Percentiles rank a stretch among this genome's conserved stretches.
Conservation (phyloP, 2,797 vertebrate genomes). For the Bucorvus abyssinicus region DNA sequence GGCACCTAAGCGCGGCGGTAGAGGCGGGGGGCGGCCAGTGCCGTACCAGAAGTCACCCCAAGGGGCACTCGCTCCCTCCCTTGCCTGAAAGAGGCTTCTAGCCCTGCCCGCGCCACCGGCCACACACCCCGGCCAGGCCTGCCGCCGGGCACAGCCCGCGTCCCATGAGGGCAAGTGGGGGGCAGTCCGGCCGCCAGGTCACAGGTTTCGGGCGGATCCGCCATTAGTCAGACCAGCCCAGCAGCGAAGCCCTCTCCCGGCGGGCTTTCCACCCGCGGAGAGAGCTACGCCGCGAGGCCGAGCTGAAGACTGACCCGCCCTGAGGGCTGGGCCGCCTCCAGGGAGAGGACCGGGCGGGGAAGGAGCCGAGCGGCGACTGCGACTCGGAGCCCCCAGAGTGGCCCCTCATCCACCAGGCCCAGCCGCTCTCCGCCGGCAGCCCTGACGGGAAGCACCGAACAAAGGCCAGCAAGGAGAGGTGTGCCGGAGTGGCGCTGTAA, state of each 20-base stretch:
- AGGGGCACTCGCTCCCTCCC: not conserved
- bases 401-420: not conserved
- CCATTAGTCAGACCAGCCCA: not conserved
- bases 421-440: too few species aligned
- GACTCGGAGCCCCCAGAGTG: not conserved
- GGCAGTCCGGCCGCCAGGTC: not conserved
- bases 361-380: not conserved
- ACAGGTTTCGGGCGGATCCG: not conserved
- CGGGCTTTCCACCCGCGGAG: not conserved
- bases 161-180: fast-evolving
- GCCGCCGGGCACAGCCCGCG: too few species aligned
- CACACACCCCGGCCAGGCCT: not conserved
- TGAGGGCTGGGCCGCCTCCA: too few species aligned
- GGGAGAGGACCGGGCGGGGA: too few species aligned
- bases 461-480: not conserved
- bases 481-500: not conserved
- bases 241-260: not conserved
- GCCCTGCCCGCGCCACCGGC: not conserved
- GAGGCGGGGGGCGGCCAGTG: fast-evolving
- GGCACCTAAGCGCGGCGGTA: fast-evolving
- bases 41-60: too few species aligned
- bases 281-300: fast-evolving
- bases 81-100: not conserved
- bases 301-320: not conserved
- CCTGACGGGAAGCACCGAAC: too few species aligned